Conservation (phyloP, 2,797 vertebrate genomes). For the Argentina silus region DNA sequence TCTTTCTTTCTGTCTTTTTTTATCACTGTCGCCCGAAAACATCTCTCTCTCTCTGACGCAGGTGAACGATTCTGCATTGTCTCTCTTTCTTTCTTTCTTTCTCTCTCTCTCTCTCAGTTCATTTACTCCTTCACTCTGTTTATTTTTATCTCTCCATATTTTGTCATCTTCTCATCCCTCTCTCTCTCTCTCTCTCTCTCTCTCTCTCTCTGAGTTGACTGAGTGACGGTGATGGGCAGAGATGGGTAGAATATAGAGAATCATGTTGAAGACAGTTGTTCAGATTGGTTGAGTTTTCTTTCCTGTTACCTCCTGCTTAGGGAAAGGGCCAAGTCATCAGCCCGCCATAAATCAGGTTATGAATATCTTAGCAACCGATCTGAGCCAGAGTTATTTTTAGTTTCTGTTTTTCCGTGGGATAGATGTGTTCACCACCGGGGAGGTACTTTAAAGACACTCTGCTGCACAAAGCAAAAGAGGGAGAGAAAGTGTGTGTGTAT, state of each 20-base stretch:
- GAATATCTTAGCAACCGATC: conserved; percentile 65
- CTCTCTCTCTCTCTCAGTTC: conserved; percentile 20
- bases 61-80: background rate
- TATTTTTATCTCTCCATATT: conserved; percentile 7
- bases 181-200: background rate
- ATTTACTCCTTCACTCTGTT: conserved; percentile 24
- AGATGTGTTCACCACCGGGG: conserved; percentile 29
- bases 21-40: too few species aligned
- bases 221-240: conserved; percentile 28
- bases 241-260: conserved; percentile 11
- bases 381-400: conserved; percentile 56
- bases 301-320: conserved; percentile 11
- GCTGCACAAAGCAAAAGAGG: conserved; percentile 37
- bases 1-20: conserved; percentile 22
- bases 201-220: background rate
- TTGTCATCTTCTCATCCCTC: background rate
- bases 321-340: conserved; percentile 38
- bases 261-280: conserved; percentile 18
- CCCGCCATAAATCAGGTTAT: conserved; percentile 47
- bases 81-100: conserved; percentile 34
- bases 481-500: conserved; percentile 4
- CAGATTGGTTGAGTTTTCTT: conserved; percentile 19
- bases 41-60: too few species aligned
- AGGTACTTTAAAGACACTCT: conserved; percentile 22
- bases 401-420: conserved; percentile 40